phyloP scores from a whole-genome alignment of 2,888 invertebrate genomes.

The Antitype chi region DNA sequence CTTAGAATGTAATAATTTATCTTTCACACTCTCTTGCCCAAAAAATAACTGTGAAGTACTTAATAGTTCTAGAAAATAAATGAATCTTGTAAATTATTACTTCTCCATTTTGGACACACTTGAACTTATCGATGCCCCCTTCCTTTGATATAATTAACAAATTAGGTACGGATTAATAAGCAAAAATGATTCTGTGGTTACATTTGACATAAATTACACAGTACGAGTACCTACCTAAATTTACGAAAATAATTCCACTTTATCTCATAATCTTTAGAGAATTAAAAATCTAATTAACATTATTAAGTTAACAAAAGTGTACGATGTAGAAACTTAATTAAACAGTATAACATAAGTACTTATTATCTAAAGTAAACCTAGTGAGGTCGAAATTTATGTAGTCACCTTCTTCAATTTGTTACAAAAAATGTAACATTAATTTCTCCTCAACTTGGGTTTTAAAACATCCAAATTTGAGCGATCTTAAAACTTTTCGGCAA shows the following conservation, averaged over 20 bases:
- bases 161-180: not conserved
- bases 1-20: not conserved
- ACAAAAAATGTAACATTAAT: constrained; percentile 33
- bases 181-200: not conserved
- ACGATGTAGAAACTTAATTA: constrained; percentile 49
- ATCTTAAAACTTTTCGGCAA: constrained; percentile 55
- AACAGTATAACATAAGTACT: constrained; percentile 28
- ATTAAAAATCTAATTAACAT: constrained; percentile 30
- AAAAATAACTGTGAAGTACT: not conserved
- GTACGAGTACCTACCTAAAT: not conserved
- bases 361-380: constrained; percentile 26
- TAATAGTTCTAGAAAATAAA: not conserved
- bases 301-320: constrained; percentile 43
- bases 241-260: constrained; percentile 12
- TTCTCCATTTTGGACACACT: not conserved
- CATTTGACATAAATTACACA: not conserved
- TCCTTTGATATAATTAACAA: too few species aligned
- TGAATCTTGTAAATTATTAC: not conserved
- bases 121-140: too few species aligned
- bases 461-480: constrained; percentile 34
- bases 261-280: constrained; percentile 23
- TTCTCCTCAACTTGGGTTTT: constrained; percentile 27
- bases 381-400: constrained; percentile 24
- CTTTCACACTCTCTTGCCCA: not conserved
- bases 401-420: constrained; percentile 30